These are phyloP conservation scores for Onychomys arenicola DNA, from an alignment of 2,797 vertebrate species.

Conservation along the genomic window DNA sequence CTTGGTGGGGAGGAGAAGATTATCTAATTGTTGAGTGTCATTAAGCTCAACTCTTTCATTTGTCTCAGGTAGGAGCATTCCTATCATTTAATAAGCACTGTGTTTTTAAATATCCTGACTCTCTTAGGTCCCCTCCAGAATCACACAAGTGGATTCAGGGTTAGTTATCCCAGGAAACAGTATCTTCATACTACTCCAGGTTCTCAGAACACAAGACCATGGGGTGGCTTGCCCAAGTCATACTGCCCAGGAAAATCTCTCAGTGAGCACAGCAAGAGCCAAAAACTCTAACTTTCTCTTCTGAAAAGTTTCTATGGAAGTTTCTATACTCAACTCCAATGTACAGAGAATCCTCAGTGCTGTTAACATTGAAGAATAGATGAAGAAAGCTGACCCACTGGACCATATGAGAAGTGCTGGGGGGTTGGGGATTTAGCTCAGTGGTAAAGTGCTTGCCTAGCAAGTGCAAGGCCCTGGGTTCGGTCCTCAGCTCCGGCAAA, in stretches of 20 bases:
- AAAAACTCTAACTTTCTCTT: background rate
- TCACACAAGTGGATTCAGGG: background rate
- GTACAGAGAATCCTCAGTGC: background rate
- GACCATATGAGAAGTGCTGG: background rate
- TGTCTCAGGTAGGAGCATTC: background rate
- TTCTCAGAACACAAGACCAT: background rate
- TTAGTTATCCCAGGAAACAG: background rate
- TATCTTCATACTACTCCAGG: background rate
- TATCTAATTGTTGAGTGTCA: background rate
- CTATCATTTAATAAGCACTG: background rate
- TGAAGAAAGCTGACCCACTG: background rate
- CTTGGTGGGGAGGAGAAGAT: background rate
- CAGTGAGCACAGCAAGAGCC: background rate
- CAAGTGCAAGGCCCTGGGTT: no score
- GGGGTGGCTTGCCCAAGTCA: no score
- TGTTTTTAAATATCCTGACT: background rate
- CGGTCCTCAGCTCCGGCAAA: no score
- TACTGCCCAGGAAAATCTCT: background rate
- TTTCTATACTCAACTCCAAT: background rate
- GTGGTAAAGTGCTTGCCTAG: no score
- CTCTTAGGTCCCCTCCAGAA: background rate
- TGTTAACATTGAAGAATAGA: background rate
- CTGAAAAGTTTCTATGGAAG: background rate
- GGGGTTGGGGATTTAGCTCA: no score
- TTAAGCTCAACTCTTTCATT: background rate